Evolutionary conservation across 2,888 invertebrate species (phyloP), one percentile per base, ranked within the genome.

Genomic region (Habroteleia sp.): DNA sequence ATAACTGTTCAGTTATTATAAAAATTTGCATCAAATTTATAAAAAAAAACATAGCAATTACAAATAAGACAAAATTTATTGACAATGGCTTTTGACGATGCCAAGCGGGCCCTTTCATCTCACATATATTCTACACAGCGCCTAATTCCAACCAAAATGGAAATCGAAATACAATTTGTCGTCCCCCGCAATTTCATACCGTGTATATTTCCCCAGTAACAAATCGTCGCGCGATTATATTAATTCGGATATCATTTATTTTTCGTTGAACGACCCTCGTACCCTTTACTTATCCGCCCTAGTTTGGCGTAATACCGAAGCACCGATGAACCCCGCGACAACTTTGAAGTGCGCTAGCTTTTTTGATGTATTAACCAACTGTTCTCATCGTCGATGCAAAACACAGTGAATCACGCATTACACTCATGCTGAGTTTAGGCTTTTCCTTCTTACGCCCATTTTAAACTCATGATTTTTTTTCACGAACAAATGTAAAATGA

Each of bases 171-270:
- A 83, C 82, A 85, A 88, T 88, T 88, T 86, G 83, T 81, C 80
- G 77, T 83, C 83, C 86, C 86, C 82, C 77, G 80, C 76, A 82
- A 83, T 83, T 83, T 82, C 78, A 68, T 62, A 72, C 68, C 65
- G 41, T 79, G 77, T 78, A 74, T 79, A 84, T 86, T 86, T 84
- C 87, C 85, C 85, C 83, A 80, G 83, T 82, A 85, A 84, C 83
- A 85, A 86, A 85, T 85, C 85, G 82, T 85, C 85, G 85, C 84
- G 80, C 85, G 86, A 88, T 88, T 88, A 88, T 83, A 83, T 85
- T 88, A 88, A 88, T 87, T 87, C 84, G 81, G 83, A 79, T 87
- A 88, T 88, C 87, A 85, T 88, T 88, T 87, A 87, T 87, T 86
- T 86, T 88, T 85, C 84, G 84, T 85, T 76, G 82, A 83, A 81